Evolutionary conservation across 2,797 vertebrate genomes (phyloP).

Genomic region (Phoeniculus purpureus): DNA sequence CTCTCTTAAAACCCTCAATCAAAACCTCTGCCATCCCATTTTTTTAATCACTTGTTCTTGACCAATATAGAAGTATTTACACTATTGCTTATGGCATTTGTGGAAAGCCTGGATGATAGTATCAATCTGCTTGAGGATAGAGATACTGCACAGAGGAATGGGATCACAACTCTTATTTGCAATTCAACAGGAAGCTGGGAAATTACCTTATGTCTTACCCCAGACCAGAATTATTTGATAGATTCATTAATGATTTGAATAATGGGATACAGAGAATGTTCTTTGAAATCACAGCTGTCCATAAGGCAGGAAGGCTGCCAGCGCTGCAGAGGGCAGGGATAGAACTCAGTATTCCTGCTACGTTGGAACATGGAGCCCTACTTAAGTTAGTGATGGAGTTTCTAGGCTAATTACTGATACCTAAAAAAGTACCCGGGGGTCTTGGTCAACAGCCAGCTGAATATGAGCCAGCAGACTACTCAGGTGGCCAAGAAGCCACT

Average conservation of each 20-base stretch:
- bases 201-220: not conserved
- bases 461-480: not conserved
- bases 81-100: not conserved
- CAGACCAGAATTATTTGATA: not conserved
- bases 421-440: too few species aligned
- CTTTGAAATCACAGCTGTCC: not conserved
- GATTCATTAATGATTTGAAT: not conserved
- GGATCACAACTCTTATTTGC: not conserved
- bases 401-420: not conserved
- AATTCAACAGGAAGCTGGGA: not conserved
- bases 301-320: not conserved
- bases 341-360: not conserved
- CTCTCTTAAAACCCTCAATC: not conserved
- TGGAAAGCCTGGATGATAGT: not conserved
- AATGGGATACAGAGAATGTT: not conserved
- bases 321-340: not conserved
- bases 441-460: fast-evolving
- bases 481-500: not conserved
- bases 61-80: fast-evolving
- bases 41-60: not conserved
- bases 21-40: not conserved
- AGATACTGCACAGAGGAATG: not conserved
- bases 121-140: not conserved
- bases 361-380: not conserved
- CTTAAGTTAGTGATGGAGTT: not conserved